Conservation (phyloP, 2,113 vertebrate species). For the Zosterops pallidus region DNA sequence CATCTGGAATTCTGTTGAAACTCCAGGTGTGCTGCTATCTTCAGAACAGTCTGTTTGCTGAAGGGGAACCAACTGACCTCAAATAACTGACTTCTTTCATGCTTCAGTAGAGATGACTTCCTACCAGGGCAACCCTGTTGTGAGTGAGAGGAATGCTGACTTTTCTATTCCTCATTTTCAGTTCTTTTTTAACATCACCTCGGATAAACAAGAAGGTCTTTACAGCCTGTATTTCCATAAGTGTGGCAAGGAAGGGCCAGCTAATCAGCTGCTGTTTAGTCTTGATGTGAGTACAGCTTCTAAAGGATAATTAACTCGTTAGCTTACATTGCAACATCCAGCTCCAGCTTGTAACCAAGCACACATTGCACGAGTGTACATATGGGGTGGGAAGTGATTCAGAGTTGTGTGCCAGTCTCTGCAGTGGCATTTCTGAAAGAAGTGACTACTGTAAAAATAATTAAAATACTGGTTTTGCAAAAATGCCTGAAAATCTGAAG, state of each 20-base stretch:
- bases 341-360: not conserved
- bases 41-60: not conserved
- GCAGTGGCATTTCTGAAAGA: not conserved
- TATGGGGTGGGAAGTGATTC: not conserved
- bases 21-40: not conserved
- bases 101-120: not conserved
- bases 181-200: constrained; percentile 84
- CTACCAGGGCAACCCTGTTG: not conserved
- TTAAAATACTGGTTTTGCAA: not conserved
- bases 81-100: not conserved
- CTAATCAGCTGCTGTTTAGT: constrained; percentile 69
- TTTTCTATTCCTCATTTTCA: constrained; percentile 47
- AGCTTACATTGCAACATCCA: not conserved
- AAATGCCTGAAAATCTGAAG: not conserved
- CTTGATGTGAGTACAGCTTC: constrained; percentile 79
- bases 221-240: constrained; percentile 89
- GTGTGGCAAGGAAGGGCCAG: constrained; percentile 26
- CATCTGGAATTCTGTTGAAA: not conserved
- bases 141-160: not conserved
- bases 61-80: not conserved
- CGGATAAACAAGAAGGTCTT: constrained; percentile 80
- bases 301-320: not conserved
- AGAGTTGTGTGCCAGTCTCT: not conserved
- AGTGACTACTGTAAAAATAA: not conserved
- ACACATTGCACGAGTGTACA: not conserved